A percentile compares a stretch with the other conserved stretches of the same genome.
These are phyloP conservation scores for Hydractinia symbiolongicarpus DNA, from an alignment of 30 jellyfish, hydroid and myxozoan species.

Conservation along the genomic window DNA sequence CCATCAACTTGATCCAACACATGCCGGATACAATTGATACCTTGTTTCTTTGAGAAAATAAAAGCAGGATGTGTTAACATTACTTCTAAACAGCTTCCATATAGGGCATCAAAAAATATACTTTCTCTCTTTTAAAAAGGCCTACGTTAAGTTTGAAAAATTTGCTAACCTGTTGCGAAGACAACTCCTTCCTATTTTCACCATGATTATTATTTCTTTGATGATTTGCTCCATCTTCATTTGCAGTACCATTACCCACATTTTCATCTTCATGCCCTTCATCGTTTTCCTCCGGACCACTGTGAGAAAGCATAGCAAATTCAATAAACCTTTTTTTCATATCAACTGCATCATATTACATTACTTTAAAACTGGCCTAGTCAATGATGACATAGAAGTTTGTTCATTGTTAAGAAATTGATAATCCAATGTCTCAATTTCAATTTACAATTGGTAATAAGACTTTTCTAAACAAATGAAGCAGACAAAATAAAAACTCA, in stretches of 20 bases:
- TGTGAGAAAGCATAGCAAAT: background rate
- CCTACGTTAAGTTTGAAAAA: background rate
- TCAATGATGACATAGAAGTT: background rate
- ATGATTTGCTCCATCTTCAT: too few species aligned
- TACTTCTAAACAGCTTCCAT: too few species aligned
- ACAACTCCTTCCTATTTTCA: slow-evolving; percentile 17
- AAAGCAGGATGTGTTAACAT: too few species aligned
- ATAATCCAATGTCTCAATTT: too few species aligned
- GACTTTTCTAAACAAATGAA: too few species aligned
- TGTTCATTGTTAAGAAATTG: too few species aligned
- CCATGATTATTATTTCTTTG: background rate
- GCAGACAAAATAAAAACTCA: slow-evolving; percentile 33
- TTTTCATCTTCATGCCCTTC: slow-evolving; percentile 40
- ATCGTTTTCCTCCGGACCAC: slow-evolving; percentile 78
- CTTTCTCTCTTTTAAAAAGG: too few species aligned
- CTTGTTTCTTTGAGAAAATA: slow-evolving; percentile 35
- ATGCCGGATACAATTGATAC: slow-evolving; percentile 62
- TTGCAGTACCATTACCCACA: background rate
- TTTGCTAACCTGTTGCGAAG: slow-evolving; percentile 51
- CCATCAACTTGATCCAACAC: slow-evolving; percentile 71
- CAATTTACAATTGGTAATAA: too few species aligned
- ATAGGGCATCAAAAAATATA: too few species aligned
- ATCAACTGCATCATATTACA: too few species aligned
- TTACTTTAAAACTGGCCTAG: background rate
- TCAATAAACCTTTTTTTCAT: too few species aligned